Base-by-base conservation (phyloP, 64 coral and sea anemone species). In the Trachythela sp. region DNA sequence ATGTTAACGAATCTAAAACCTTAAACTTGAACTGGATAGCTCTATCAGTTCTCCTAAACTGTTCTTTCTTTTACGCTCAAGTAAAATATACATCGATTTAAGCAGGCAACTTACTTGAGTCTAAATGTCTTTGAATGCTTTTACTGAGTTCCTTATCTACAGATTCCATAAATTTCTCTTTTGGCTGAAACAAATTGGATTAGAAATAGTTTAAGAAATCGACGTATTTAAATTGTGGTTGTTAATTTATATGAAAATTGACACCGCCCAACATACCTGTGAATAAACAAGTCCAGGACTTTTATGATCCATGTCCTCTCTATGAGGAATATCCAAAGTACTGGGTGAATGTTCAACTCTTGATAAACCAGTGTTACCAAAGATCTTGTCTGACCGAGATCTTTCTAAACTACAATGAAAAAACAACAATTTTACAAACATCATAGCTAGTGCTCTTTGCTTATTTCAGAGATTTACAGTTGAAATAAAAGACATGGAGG, bases 71-170 rank as follows among this genome's bases (percentile, higher is more conserved):
- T 45, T 6, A 45, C 42, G 11, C 4, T 11, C 4, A 45, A 6
- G 11, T 11, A 6, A 11, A 45, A 6, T 45, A 11, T 64, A 26
- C 26, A 18, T 64, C 20, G 0, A 64, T 27, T 27, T 0, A 7
- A 24, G 22, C 20, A 2, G 6, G 17, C 8, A 24, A 27, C 75
- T 80, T 80, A 80, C 75, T 34, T 36, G 75, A 80, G 30, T 80
- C 75, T 80, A 80, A 80, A 80, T 80, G 75, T 80, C 75, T 80
- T 36, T 80, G 75, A 39, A 80, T 80, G 20, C 75, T 80, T 80
- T 80, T 80, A 80, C 75, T 35, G 34, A 80, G 75, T 80, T 80
- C 75, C 32, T 80, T 35, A 36, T 80, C 75, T 29, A 80, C 75
- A 80, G 75, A 13, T 80, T 80, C 75, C 75, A 80, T 80, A 5